Percentiles rank a stretch among this genome's conserved stretches.
Evolutionary conservation across 2,797 vertebrate species (phyloP).

Genomic region (Acestrorhynchus altus): DNA sequence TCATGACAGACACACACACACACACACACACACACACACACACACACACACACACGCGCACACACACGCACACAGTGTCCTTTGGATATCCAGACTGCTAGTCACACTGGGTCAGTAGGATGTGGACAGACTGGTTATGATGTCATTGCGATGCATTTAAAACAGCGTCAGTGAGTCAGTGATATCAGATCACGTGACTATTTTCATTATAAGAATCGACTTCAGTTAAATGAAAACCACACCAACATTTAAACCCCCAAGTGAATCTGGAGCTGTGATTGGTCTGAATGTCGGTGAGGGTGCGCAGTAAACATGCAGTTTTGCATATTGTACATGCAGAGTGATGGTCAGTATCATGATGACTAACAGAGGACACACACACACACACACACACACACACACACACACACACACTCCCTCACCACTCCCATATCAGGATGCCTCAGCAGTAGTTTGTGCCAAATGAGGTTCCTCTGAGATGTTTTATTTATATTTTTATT

Average conservation of each 20-base stretch:
- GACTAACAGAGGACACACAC: background rate
- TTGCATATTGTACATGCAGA: background rate
- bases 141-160: no score
- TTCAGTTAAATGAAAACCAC: no score
- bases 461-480: background rate
- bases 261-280: background rate
- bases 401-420: slow-evolving; percentile 16
- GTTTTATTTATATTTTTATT: slow-evolving; percentile 11
- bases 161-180: no score
- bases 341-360: background rate
- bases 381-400: slow-evolving; percentile 2
- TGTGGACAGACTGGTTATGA: background rate
- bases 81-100: background rate
- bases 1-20: slow-evolving; percentile 61
- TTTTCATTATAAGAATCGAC: no score
- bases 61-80: background rate
- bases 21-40: background rate
- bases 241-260: no score
- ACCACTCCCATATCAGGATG: background rate
- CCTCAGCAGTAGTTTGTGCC: slow-evolving; percentile 9
- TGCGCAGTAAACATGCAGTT: background rate
- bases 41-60: background rate
- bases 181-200: background rate
- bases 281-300: background rate
- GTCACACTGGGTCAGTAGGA: background rate